Conservation (phyloP, 2,113 vertebrate species). For the Thinocorus orbignyianus region DNA sequence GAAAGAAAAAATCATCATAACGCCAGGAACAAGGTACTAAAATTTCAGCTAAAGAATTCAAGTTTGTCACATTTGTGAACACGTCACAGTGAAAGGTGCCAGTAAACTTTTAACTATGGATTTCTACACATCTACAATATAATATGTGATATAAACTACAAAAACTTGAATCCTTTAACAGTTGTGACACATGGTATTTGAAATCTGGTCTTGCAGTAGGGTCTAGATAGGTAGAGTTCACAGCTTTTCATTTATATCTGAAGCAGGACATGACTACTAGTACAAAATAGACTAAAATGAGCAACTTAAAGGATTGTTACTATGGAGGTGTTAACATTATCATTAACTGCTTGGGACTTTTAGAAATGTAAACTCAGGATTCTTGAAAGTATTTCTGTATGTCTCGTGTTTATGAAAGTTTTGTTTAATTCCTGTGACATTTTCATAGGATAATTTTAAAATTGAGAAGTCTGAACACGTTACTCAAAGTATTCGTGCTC, state of each 20-base stretch:
- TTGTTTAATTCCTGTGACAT: not conserved
- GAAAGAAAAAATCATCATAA: not conserved
- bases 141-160: not conserved
- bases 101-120: not conserved
- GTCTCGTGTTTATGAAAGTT: not conserved
- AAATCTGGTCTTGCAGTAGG: not conserved
- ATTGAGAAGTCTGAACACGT: not conserved
- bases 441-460: not conserved
- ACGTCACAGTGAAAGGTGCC: not conserved
- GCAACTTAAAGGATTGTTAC: not conserved
- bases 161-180: not conserved
- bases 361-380: not conserved
- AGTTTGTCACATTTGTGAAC: not conserved
- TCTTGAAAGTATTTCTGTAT: not conserved
- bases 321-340: not conserved
- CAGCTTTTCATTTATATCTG: not conserved
- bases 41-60: not conserved
- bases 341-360: not conserved
- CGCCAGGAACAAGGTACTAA: not conserved
- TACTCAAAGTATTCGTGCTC: not conserved
- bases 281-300: not conserved
- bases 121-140: not conserved
- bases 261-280: not conserved
- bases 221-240: not conserved
- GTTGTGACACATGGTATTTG: not conserved